Base-by-base conservation (phyloP, 2,888 invertebrate species). In the Drosophila borealis region DNA sequence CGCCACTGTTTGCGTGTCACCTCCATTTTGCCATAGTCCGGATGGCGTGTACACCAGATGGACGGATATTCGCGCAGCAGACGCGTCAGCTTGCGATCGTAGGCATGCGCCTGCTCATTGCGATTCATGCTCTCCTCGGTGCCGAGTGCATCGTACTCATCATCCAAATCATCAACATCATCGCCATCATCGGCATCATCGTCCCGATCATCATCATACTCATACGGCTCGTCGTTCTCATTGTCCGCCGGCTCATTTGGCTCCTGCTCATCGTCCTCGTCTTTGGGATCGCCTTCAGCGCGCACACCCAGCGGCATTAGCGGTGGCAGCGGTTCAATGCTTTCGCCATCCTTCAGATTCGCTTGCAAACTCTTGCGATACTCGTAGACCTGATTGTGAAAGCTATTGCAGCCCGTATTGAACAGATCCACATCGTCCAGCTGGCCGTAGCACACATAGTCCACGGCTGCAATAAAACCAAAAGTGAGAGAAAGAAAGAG, bases 391-490 rank as follows among this genome's bases (percentile, higher is more conserved):
- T 91, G 91, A 70, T 91, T 88, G 53, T 91, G 91, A 42, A 91
- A 91, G 21, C 91, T 91, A 64, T 91, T 90, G 45, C 83, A 73
- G 17, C 91, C 91, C 10, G 87, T 89, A 59, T 89, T 91, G 25
- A 88, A 90, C 2, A 91, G 74, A 80, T 91, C 91, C 45, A 91
- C 90, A 59, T 91, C 91, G 14, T 91, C 90, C 61, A 91, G 67
- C 65, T 91, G 90, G 1, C 91, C 91, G 62, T 91, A 91, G 62
- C 91, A 89, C 0, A 91, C 91, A 55, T 91, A 91, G 49, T 91
- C 91, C 13, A 90, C 89, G 37, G 91, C 91, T 91, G 76, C n/a
- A 90, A 88, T 11, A 6, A 66, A 17, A 25, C 45, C 60, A 25
- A 13, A 55, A 37, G 36, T 60, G 55, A 67, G 50, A 71, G 41